Evolutionary conservation across 2,797 vertebrate species (phyloP), one percentile per base, ranked within the genome.

Genomic region (Hirundo rustica): DNA sequence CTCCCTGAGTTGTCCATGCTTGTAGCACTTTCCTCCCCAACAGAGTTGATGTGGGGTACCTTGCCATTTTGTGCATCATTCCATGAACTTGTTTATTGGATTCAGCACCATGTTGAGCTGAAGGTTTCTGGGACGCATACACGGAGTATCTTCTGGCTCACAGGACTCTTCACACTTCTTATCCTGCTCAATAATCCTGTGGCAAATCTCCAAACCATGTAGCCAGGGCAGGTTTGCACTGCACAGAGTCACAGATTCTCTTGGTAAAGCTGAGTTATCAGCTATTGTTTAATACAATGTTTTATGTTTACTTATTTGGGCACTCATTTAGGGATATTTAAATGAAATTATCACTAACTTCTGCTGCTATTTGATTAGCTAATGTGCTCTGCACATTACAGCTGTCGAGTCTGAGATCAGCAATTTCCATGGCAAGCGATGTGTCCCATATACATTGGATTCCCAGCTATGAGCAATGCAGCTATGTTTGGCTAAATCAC

Each of bases 391-490:
- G 62, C 34, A 18, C 18, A 16, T 91, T 72, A 44, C 85, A 91
- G 55, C 70, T 91, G 87, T 79, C 3, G 0, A 67, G 55, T 51
- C 32, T 3, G 11, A 42, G 62, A 85, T 91, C 73, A 79, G 34
- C 55, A 78, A 50, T 76, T 67, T 84, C 51, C 11, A 9, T 22
- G 50, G 55, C 62, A 73, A 81, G 70, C 72, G 51, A 65, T 42
- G 26, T n/a, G 73, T 55, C 50, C 50, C 34, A 10, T 32, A 54
- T 11, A 4, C 40, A 26, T 7, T 67, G 76, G 76, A 91, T 88
- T 91, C 34, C 58, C 73, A 91, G 53, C 66, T 89, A 89, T 84
- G 82, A 95, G 47, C 32, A 78, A 91, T 78, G 74, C 23, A 78
- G 53, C 48, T 45, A 80, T 60, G 54, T 80, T 91, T 93, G 58